Evolutionary conservation across 1,140 invertebrate species (phyloP), one percentile per base, ranked within the genome.

Genomic region (Cydia amplana): DNA sequence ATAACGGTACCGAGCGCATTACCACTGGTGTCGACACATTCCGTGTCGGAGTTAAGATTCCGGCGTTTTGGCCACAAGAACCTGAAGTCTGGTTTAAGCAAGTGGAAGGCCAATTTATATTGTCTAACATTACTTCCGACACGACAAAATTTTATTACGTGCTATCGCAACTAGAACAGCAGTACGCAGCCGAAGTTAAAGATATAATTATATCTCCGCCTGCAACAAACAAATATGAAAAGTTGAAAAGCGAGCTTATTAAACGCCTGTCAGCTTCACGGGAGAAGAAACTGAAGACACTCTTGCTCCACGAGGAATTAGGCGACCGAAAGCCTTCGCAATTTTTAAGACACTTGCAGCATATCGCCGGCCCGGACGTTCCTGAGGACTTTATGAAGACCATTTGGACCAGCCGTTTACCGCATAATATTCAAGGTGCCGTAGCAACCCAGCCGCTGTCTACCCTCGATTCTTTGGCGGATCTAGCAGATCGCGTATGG

Each of bases 21-120:
- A 10, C 10, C 40, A 10, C 6, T 40, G 10, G 40, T 9, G 10
- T 9, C 40, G 70, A 72, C 28, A n/a, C 40, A 9, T 72, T 40
- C 18, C 7, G n/a, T 7, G 63, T 67, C 32, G 63, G 60, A 9
- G 63, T 75, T 10, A 23, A 60, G 7, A 6, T 75, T 0, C 60
- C 74, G 18, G 18, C 74, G 4, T 75, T 75, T 67, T 75, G 74
- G 74, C 14, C 74, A 23, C 40, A 74, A 32, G 32, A 74, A 12
- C 73, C 74, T 2, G 36, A 65, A 2, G 25, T 75, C 0, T 75
- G 74, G 74, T 75, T 75, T 28, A 51, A 18, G 12, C 51, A 74
- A 64, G 55, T 63, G 16, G 73, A 74, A 36, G 73, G 28, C 4
- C 49, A 74, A 32, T 74, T 74, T 36, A 14, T 16, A 12, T 14